Evolutionary conservation across 1,140 invertebrate species (phyloP).

Genomic region (Magallana ariakensis): DNA sequence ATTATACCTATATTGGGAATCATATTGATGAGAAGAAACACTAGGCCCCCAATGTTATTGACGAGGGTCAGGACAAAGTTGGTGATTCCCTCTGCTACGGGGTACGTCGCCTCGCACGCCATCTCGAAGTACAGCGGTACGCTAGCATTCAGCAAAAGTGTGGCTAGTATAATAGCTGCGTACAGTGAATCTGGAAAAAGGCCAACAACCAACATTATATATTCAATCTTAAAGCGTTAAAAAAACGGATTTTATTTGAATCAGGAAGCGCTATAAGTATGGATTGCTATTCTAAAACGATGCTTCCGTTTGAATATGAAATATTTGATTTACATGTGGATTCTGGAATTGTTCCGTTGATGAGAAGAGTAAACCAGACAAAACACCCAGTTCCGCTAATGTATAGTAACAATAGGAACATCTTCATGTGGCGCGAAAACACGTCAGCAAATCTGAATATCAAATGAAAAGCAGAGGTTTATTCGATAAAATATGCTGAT

Average conservation of each 20-base stretch:
- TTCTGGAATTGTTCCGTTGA: constrained; percentile 50
- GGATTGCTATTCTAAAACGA: no score
- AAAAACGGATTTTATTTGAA: no score
- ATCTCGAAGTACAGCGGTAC: constrained; percentile 62
- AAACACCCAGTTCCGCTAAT: constrained; percentile 41
- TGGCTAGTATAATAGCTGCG: constrained; percentile 56
- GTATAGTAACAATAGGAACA: constrained; percentile 51
- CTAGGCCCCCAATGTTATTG: constrained; percentile 59
- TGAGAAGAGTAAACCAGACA: constrained; percentile 55
- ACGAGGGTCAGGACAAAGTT: constrained; percentile 61
- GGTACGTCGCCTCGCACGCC: constrained; percentile 62
- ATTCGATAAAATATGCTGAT: no score
- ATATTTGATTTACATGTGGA: constrained; percentile 40
- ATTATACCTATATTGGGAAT: constrained; percentile 60
- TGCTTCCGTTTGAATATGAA: no score
- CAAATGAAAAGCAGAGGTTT: background rate
- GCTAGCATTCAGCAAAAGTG: constrained; percentile 51
- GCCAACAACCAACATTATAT: no score
- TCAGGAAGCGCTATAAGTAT: no score
- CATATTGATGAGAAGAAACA: constrained; percentile 61
- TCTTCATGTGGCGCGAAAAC: constrained; percentile 53
- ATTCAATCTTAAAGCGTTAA: background rate
- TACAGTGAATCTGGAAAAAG: constrained; percentile 51
- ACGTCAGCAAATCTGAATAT: constrained; percentile 56
- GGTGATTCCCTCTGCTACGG: constrained; percentile 62